These are phyloP conservation scores for Pao palembangensis DNA, from an alignment of 2,113 vertebrate genomes.

Conservation along the genomic window DNA sequence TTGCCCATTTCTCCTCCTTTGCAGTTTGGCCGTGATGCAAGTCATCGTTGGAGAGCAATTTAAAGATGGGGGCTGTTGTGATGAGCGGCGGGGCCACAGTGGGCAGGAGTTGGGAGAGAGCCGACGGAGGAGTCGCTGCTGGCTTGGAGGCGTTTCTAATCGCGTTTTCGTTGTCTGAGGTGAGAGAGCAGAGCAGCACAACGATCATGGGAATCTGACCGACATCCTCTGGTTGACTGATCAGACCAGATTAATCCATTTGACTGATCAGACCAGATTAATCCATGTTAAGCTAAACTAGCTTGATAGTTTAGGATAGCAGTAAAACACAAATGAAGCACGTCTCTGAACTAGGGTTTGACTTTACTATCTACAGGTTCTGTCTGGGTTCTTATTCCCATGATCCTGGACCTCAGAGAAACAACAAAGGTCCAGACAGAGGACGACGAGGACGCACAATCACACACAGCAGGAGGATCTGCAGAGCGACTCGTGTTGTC, in stretches of 20 bases:
- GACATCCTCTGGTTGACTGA: not conserved
- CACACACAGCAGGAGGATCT: conserved; percentile 14
- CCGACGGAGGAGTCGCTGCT: conserved; percentile 29
- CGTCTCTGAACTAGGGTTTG: not conserved
- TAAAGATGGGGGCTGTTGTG: conserved; percentile 42
- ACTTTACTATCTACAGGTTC: no score
- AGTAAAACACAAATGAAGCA: no score
- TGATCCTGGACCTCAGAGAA: conserved; percentile 35
- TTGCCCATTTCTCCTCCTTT: conserved; percentile 15
- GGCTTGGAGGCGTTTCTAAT: conserved; percentile 53
- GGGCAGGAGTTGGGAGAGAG: conserved; percentile 41
- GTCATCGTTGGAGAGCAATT: conserved; percentile 27
- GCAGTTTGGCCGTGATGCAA: conserved; percentile 37
- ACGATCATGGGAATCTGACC: conserved; percentile 30
- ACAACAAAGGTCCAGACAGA: conserved; percentile 1
- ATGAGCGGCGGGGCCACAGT: conserved; percentile 43
- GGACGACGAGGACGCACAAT: conserved; percentile 2
- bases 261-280: no score
- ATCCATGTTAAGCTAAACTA: no score
- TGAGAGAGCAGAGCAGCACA: conserved; percentile 43
- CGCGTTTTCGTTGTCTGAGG: conserved; percentile 57
- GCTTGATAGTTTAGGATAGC: no score
- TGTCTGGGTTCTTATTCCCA: conserved; percentile 25
- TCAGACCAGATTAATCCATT: no score
- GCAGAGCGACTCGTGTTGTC: conserved; percentile 49